Evolutionary conservation across 1,140 invertebrate species (phyloP), one percentile per base, ranked within the genome.

Genomic region (Drosophila yakuba): DNA sequence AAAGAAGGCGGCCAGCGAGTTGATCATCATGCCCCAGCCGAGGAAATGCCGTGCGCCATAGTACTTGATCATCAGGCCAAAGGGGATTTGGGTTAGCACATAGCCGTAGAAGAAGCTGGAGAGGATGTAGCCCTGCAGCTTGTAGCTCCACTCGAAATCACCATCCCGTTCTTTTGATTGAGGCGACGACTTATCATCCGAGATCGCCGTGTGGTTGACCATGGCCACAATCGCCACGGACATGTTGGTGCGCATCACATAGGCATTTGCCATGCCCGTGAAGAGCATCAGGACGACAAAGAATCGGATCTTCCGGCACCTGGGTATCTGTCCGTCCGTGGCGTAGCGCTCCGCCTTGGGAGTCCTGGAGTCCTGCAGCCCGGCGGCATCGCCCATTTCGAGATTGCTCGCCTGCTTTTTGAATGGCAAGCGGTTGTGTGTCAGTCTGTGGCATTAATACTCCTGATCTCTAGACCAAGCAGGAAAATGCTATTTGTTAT

Each of bases 211-310:
- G 78, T 97, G 96, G 92, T 97, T 97, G 6, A 98, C 97, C 98
- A 99, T 99, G 10, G 97, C 97, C 45, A 99, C 98, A 78, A 99
- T 98, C 11, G 98, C 98, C 36, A 99, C 97, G 2, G 97, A 98
- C 94, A 99, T 96, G 92, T 99, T 99, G 14, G 98, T 98, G 56
- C 98, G 93, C 96, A 99, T 97, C 57, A 98, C 95, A 93, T 99
- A 99, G 0, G 98, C 96, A 92, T 97, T 98, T 39, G 97, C 96
- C 95, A 98, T 97, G 23, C 97, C 97, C 80, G 97, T 93, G 93
- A 98, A 98, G 54, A 98, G 95, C 95, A 98, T 96, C 25, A 97
- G 90, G 1, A 94, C 86, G 7, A 97, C 97, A 80, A 97, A 97
- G 10, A 97, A 95, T 96, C 96, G 0, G 96, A 96, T 97, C 97